Evolutionary conservation across 2,113 vertebrate species (phyloP).

Genomic region (Clinocottus analis): DNA sequence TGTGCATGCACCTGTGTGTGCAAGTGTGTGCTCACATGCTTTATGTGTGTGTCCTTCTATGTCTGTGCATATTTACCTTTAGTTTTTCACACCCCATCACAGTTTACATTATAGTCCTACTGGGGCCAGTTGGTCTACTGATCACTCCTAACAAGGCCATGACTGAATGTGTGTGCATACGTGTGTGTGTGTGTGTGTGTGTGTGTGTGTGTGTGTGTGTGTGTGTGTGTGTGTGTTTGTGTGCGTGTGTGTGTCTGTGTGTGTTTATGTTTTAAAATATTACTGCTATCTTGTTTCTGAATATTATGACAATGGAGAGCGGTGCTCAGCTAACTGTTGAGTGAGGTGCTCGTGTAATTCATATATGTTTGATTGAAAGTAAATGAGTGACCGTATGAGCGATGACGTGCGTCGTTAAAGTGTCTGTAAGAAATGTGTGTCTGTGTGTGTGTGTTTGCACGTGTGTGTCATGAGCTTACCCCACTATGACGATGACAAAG

Average conservation of each 20-base stretch:
- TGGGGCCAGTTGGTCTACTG: slow-evolving; percentile 46
- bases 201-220: not conserved
- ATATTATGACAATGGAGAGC: slow-evolving; percentile 4
- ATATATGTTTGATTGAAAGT: not conserved
- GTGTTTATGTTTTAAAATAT: not conserved
- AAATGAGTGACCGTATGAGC: not conserved
- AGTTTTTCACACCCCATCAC: slow-evolving; percentile 40
- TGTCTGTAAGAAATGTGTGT: not conserved
- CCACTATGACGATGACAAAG: slow-evolving; percentile 99
- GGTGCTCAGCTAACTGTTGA: not conserved
- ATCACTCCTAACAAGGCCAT: slow-evolving; percentile 11
- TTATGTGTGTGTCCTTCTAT: slow-evolving; percentile 17
- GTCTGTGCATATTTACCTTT: slow-evolving; percentile 52
- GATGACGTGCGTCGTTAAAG: not conserved
- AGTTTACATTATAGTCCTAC: slow-evolving; percentile 46
- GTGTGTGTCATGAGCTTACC: slow-evolving; percentile 85
- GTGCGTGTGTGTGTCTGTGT: no score
- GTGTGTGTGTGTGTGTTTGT: no score
- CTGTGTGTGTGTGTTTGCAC: not conserved
- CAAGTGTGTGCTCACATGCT: slow-evolving; percentile 4
- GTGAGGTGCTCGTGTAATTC: not conserved
- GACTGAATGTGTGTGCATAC: not conserved
- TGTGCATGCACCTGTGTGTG: slow-evolving; percentile 21
- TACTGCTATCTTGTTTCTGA: not conserved
- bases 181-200: not conserved